A percentile compares a stretch with the other conserved stretches of the same genome.
phyloP scores from a whole-genome alignment of 2,888 invertebrate species.

The Eupithecia subfuscata region DNA sequence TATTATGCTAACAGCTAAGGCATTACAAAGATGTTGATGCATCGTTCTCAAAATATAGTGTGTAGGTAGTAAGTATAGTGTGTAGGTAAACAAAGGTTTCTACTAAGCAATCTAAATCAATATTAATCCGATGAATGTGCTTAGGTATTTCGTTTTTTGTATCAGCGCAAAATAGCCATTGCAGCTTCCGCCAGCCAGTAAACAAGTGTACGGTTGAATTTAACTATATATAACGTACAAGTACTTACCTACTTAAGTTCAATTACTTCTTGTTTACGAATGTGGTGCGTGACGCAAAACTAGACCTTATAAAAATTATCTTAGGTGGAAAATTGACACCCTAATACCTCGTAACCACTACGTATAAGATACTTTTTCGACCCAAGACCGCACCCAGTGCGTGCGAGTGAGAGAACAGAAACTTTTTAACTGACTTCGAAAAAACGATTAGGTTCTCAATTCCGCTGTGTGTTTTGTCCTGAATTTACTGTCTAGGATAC shows the following conservation, averaged over 20 bases:
- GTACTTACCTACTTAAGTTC: not conserved
- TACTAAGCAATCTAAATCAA: not conserved
- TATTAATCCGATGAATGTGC: not conserved
- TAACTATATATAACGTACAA: not conserved
- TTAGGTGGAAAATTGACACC: not conserved
- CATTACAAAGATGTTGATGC: not conserved
- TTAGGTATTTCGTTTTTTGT: not conserved
- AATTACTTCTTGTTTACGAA: not conserved
- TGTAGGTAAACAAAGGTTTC: not conserved
- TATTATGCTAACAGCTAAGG: not conserved
- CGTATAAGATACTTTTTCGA: not conserved
- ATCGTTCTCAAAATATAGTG: not conserved
- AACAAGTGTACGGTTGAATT: not conserved
- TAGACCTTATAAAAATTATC: not conserved
- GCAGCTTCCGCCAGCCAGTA: not conserved
- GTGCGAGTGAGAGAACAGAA: not conserved
- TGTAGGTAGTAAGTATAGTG: not conserved
- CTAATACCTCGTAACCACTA: too few relatives aligned
- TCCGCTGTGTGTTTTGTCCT: not conserved
- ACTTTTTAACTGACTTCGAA: not conserved
- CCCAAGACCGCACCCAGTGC: not conserved
- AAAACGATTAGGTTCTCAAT: not conserved
- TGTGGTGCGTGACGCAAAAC: not conserved
- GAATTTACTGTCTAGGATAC: not conserved
- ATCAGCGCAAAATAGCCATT: not conserved